phyloP scores from a whole-genome alignment of 2,888 invertebrate species.

The Philhelius pedissequus region DNA sequence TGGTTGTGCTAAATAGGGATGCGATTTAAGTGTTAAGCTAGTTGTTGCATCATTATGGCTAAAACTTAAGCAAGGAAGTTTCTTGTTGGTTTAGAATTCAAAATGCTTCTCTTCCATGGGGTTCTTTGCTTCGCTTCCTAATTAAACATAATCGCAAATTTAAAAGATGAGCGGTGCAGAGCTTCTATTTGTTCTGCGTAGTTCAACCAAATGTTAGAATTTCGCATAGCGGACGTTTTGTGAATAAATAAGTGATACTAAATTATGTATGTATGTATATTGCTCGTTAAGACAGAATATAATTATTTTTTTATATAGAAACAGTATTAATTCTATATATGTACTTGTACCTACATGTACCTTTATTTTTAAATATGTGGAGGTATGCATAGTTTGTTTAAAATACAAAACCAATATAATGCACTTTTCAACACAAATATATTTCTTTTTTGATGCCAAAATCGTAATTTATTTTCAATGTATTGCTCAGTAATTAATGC shows the following conservation, averaged over 20 bases:
- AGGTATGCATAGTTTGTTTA: too few relatives aligned
- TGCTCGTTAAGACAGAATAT: too few relatives aligned
- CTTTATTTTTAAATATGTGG: too few relatives aligned
- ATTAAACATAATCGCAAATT: background rate
- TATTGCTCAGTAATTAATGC: too few relatives aligned
- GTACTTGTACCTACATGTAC: too few relatives aligned
- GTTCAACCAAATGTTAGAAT: background rate
- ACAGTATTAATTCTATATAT: too few relatives aligned
- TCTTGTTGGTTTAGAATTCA: constrained; percentile 2
- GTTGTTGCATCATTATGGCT: constrained; percentile 29
- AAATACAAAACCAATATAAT: too few relatives aligned
- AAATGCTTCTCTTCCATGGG: background rate
- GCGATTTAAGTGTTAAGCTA: constrained; percentile 17
- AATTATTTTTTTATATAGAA: too few relatives aligned
- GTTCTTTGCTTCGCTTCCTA: background rate
- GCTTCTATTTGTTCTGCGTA: background rate
- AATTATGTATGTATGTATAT: too few relatives aligned
- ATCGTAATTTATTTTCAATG: too few relatives aligned
- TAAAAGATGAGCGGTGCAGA: background rate
- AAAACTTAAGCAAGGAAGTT: background rate
- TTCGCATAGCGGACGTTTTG: background rate
- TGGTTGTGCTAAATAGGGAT: background rate
- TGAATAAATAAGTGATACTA: background rate
- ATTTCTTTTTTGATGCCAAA: too few relatives aligned
- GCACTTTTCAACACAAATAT: too few relatives aligned